Conservation (phyloP, 1,140 invertebrate species). For the Medauroidea extradentata region DNA sequence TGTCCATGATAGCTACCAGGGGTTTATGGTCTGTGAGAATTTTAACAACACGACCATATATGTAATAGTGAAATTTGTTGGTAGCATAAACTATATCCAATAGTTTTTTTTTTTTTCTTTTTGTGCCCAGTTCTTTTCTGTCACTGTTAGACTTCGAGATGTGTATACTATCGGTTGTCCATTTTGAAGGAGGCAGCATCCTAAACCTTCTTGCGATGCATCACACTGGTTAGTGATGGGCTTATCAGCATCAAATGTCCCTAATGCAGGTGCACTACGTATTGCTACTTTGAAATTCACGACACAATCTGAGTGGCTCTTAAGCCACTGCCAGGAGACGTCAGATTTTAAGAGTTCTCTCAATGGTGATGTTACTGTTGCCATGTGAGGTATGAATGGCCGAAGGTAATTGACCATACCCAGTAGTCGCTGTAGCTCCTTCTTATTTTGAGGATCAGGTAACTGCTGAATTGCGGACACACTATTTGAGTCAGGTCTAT, state of each 20-base stretch:
- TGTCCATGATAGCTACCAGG: constrained; percentile 30
- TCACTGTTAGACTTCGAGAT: constrained; percentile 27
- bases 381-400: constrained; percentile 36
- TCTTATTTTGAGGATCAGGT: constrained; percentile 25
- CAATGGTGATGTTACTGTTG: constrained; percentile 25
- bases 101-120: constrained; percentile 15
- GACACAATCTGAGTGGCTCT: constrained; percentile 25
- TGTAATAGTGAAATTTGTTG: constrained; percentile 41
- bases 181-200: constrained; percentile 31
- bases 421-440: constrained; percentile 25
- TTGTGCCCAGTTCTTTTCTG: constrained; percentile 5
- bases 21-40: constrained; percentile 38
- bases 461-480: constrained; percentile 37
- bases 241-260: constrained; percentile 27
- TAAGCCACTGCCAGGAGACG: constrained; percentile 22
- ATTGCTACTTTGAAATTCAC: constrained; percentile 28
- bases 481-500: constrained; percentile 33
- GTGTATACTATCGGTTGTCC: constrained; percentile 34
- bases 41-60: constrained; percentile 35
- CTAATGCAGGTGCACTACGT: constrained; percentile 25
- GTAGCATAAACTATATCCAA: constrained; percentile 20
- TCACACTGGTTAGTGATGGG: constrained; percentile 29
- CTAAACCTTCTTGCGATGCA: constrained; percentile 34
- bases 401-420: constrained; percentile 36
- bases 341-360: constrained; percentile 26